Evolutionary conservation across 2,113 vertebrate genomes (phyloP).

Genomic region (Spilogale gracilis): DNA sequence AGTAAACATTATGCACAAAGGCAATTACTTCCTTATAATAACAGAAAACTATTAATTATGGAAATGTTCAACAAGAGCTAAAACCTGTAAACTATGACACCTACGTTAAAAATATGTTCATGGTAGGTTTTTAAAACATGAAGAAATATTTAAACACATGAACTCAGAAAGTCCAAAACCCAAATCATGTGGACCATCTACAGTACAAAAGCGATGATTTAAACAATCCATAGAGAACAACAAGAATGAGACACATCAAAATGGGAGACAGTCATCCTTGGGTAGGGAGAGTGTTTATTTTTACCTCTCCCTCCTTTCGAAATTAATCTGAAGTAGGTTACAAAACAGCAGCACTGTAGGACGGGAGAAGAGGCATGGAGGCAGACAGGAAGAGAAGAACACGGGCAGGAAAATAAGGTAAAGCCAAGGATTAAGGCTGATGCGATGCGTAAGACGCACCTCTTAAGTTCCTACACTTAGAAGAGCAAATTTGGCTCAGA

Average conservation of each 20-base stretch:
- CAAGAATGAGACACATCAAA: not conserved
- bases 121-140: not conserved
- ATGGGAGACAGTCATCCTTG: not conserved
- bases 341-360: not conserved
- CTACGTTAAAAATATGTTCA: not conserved
- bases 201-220: not conserved
- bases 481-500: not conserved
- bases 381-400: not conserved
- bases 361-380: not conserved
- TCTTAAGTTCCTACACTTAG: not conserved
- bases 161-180: not conserved
- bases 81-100: not conserved
- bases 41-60: not conserved
- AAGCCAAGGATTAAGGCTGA: not conserved
- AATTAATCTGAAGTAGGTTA: not conserved
- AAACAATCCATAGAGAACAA: conserved; percentile 23
- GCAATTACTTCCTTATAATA: not conserved
- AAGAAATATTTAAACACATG: conserved; percentile 8
- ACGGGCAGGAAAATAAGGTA: not conserved
- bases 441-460: not conserved
- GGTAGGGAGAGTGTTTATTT: not conserved
- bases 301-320: not conserved
- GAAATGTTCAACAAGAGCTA: not conserved
- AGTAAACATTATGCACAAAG: not conserved
- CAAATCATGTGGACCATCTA: not conserved